These are phyloP conservation scores for Heteromyza rotundicornis DNA, from an alignment of 2,888 invertebrate genomes.

Conservation along the genomic window DNA sequence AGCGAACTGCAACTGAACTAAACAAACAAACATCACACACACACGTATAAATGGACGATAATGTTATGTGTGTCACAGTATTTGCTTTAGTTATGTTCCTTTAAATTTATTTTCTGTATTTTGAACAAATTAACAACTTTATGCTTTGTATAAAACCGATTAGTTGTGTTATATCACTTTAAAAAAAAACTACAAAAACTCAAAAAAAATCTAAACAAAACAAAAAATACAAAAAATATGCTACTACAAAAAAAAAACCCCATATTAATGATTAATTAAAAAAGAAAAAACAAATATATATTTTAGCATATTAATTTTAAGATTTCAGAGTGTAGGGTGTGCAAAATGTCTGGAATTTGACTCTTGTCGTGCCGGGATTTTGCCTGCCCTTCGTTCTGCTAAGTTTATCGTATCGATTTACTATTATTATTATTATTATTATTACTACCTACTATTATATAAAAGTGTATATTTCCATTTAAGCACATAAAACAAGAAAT, in stretches of 20 bases:
- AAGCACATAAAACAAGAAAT: constrained; percentile 42
- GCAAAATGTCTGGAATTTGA: neutral
- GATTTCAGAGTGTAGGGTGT: too few relatives aligned
- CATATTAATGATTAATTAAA: neutral
- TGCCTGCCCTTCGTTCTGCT: neutral
- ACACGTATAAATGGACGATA: too few relatives aligned
- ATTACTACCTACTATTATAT: too few relatives aligned
- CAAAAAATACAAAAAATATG: neutral
- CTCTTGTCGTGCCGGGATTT: neutral
- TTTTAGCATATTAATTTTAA: neutral
- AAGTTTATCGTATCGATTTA: neutral
- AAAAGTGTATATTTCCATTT: constrained; percentile 50
- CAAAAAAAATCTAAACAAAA: too few relatives aligned
- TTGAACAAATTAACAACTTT: neutral
- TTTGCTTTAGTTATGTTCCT: constrained; percentile 12
- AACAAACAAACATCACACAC: too few relatives aligned
- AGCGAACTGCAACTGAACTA: too few relatives aligned
- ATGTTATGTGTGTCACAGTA: constrained; percentile 13
- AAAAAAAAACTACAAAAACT: neutral
- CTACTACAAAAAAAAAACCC: neutral
- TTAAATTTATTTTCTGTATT: neutral
- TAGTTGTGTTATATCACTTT: too few relatives aligned
- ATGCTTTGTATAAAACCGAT: too few relatives aligned
- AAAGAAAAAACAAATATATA: too few relatives aligned
- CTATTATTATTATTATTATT: too few relatives aligned